These are phyloP conservation scores for Percopsis transmontana DNA, from an alignment of 2,113 vertebrate species.

Conservation along the genomic window DNA sequence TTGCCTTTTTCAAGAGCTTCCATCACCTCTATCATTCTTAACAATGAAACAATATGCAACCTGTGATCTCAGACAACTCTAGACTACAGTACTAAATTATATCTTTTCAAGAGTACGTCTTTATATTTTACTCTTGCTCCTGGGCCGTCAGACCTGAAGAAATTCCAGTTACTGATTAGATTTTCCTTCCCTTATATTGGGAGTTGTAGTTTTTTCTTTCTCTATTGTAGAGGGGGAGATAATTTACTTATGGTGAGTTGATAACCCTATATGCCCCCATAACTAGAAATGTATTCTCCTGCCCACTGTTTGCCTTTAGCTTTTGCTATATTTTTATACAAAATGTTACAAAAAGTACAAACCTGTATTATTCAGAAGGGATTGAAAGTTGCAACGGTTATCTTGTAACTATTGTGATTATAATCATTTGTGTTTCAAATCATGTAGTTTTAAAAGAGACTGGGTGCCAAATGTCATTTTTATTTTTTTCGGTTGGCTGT, in stretches of 20 bases:
- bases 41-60: slow-evolving; percentile 43
- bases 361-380: slow-evolving; percentile 78
- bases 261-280: neutral
- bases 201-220: neutral
- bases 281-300: slow-evolving; percentile 34
- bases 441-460: neutral
- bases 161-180: slow-evolving; percentile 6
- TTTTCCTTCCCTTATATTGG: slow-evolving; percentile 13
- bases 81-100: slow-evolving; percentile 12
- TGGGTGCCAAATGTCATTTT: slow-evolving; percentile 13
- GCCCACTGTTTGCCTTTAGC: slow-evolving; percentile 60
- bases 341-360: slow-evolving; percentile 81
- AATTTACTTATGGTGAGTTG: slow-evolving; percentile 12
- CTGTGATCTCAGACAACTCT: slow-evolving; percentile 8
- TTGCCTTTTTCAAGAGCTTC: slow-evolving; percentile 45
- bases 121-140: slow-evolving; percentile 24
- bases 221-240: slow-evolving; percentile 15
- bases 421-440: slow-evolving; percentile 17
- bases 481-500: neutral
- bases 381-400: slow-evolving; percentile 82
- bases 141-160: slow-evolving; percentile 26
- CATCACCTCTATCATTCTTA: slow-evolving; percentile 14
- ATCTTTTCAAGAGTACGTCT: neutral
- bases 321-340: slow-evolving; percentile 79
- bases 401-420: slow-evolving; percentile 33